A percentile compares a stretch with the other conserved stretches of the same genome.
Evolutionary conservation across 2,113 vertebrate genomes (phyloP).

Genomic region (Ornithorhynchus anatinus): DNA sequence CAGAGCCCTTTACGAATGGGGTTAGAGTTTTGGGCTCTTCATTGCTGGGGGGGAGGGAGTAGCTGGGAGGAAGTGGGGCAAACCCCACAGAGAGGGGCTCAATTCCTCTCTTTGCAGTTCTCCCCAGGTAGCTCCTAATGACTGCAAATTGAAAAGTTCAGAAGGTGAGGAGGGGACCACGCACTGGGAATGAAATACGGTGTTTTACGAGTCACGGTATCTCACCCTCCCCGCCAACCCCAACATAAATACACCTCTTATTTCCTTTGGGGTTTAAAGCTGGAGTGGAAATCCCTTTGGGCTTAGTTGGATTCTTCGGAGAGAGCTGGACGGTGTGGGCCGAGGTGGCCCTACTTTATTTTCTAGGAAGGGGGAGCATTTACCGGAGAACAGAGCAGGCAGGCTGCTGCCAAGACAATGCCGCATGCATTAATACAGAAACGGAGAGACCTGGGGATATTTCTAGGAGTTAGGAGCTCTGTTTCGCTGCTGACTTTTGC

Average conservation of each 20-base stretch:
- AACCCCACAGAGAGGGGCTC: background rate
- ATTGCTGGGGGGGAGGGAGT: background rate
- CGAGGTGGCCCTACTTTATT: background rate
- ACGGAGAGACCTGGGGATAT: rapidly evolving
- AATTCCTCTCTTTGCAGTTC: background rate
- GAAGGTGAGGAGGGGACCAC: background rate
- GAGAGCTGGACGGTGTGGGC: background rate
- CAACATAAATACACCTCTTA: background rate
- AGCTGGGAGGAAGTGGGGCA: background rate
- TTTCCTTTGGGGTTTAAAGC: background rate
- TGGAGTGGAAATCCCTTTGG: background rate
- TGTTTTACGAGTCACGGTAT: conserved; percentile 27
- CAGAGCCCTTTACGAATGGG: background rate
- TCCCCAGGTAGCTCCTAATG: conserved; percentile 39
- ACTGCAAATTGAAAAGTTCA: conserved; percentile 14
- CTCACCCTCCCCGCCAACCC: background rate
- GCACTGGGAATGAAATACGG: conserved; percentile 25
- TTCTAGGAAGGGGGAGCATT: background rate
- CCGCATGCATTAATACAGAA: rapidly evolving
- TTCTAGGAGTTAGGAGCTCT: background rate
- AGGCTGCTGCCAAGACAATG: background rate
- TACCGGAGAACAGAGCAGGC: background rate
- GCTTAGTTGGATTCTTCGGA: background rate
- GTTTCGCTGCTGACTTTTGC: conserved; percentile 50
- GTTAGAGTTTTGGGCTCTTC: background rate